Conservation (phyloP, 2,888 invertebrate genomes). For the Corbicula japonica region DNA sequence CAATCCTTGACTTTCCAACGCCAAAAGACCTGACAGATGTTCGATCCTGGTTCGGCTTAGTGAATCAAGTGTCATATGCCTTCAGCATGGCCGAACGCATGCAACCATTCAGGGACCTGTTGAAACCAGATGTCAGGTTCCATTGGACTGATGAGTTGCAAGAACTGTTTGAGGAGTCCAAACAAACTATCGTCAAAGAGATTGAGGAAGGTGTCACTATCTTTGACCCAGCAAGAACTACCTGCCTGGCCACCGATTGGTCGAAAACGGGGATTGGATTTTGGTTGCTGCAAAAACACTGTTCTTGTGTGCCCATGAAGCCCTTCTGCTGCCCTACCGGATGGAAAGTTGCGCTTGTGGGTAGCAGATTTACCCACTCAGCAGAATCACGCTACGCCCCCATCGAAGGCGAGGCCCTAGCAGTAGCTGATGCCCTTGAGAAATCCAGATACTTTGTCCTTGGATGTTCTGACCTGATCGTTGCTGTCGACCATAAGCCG, state of each 20-base stretch:
- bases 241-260: constrained; percentile 75
- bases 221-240: constrained; percentile 68
- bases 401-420: no score
- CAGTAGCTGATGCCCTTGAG: constrained; percentile 43
- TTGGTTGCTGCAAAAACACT: constrained; percentile 68
- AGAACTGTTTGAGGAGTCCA: constrained; percentile 40
- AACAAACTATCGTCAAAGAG: constrained; percentile 56
- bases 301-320: constrained; percentile 30
- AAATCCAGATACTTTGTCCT: constrained; percentile 50
- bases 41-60: constrained; percentile 74
- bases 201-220: constrained; percentile 68
- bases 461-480: constrained; percentile 47
- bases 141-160: constrained; percentile 50
- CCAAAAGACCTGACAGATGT: constrained; percentile 68
- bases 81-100: constrained; percentile 71
- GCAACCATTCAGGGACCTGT: constrained; percentile 69
- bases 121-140: constrained; percentile 64
- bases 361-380: constrained; percentile 62
- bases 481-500: constrained; percentile 64
- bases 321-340: constrained; percentile 60
- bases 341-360: constrained; percentile 60
- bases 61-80: constrained; percentile 72
- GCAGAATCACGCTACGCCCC: no score
- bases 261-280: constrained; percentile 57
- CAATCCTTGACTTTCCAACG: constrained; percentile 67